A percentile compares a stretch with the other conserved stretches of the same genome.
These are phyloP conservation scores for Hyaena hyaena DNA, from an alignment of 2,113 vertebrate genomes.

Conservation along the genomic window DNA sequence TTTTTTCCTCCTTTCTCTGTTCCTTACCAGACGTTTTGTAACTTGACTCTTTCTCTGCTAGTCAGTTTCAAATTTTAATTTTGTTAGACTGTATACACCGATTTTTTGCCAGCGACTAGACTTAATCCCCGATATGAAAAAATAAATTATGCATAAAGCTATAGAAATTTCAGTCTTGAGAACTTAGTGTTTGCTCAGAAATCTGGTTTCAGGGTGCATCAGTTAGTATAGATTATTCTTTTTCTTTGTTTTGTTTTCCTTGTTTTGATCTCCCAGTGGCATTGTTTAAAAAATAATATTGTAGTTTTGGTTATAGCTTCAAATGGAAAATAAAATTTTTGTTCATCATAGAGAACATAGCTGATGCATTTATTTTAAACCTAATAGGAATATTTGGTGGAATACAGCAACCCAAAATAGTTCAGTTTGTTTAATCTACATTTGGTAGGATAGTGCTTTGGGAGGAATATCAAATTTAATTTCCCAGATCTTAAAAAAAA, in stretches of 20 bases:
- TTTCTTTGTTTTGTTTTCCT: not conserved
- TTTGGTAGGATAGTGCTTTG: not conserved
- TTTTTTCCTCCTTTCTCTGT: not conserved
- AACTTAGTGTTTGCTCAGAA: not conserved
- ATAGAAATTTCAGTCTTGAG: not conserved
- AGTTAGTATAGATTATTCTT: not conserved
- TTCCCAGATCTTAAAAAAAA: not conserved
- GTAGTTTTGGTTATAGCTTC: not conserved
- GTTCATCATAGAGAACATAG: not conserved
- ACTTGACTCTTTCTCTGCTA: not conserved
- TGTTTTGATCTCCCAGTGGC: not conserved
- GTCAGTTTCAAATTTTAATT: not conserved
- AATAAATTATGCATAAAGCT: not conserved
- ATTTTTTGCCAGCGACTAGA: not conserved
- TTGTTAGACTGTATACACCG: not conserved
- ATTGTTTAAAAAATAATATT: not conserved
- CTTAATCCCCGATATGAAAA: not conserved
- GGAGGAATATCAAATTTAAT: not conserved
- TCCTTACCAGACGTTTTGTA: not conserved
- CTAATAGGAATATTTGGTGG: not conserved
- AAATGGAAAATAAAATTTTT: constrained; percentile 1
- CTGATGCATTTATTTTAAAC: not conserved
- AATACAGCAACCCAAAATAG: not conserved
- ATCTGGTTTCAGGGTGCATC: not conserved
- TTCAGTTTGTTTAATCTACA: not conserved